These are phyloP conservation scores for Thysanoteuthis rhombus DNA, from an alignment of 2,888 invertebrate species.

Conservation along the genomic window DNA sequence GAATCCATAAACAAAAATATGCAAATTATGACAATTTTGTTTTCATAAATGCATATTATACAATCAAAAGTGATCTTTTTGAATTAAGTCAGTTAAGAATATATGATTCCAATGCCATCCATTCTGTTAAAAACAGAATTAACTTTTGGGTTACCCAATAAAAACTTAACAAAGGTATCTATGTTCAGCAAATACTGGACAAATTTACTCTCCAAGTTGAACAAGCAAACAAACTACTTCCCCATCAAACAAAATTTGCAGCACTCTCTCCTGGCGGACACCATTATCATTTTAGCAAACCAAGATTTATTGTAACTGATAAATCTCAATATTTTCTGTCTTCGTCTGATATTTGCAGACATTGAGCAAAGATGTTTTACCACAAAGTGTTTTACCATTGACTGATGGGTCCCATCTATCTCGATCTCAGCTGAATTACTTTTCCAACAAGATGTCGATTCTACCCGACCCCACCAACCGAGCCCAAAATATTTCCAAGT, in stretches of 20 bases:
- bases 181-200: neutral
- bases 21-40: too few species aligned
- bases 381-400: constrained; percentile 12
- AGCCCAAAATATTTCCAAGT: neutral
- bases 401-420: neutral
- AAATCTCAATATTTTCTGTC: neutral
- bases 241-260: neutral
- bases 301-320: constrained; percentile 12
- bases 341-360: neutral
- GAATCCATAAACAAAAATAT: too few species aligned
- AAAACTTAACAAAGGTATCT: neutral
- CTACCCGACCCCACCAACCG: neutral
- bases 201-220: neutral
- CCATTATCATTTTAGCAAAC: neutral
- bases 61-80: too few species aligned
- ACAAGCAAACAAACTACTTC: neutral
- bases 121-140: neutral
- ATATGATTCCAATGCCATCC: neutral
- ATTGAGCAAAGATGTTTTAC: neutral
- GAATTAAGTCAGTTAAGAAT: too few species aligned
- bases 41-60: too few species aligned
- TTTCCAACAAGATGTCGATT: neutral
- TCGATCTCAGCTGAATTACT: neutral
- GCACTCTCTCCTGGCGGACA: neutral
- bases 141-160: neutral